These are phyloP conservation scores for Larimichthys polyactis DNA, from an alignment of 2,113 vertebrate species.

Conservation along the genomic window DNA sequence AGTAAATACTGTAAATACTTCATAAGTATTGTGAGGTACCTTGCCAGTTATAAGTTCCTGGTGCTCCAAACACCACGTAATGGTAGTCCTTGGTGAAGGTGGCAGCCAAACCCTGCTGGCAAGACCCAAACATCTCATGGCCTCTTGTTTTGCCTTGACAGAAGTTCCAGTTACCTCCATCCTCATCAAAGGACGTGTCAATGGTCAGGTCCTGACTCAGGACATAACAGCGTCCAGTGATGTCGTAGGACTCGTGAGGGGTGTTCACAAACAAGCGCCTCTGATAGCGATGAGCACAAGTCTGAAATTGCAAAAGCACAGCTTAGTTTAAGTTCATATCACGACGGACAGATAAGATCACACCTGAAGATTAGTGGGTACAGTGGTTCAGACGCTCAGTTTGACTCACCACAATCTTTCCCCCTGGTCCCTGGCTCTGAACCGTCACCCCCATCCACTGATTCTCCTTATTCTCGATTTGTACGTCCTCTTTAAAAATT, in stretches of 20 bases:
- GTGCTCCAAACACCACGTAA: slow-evolving; percentile 96
- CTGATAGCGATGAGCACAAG: slow-evolving; percentile 97
- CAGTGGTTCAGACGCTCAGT: not conserved
- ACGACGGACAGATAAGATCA: not conserved
- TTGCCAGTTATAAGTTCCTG: slow-evolving; percentile 98
- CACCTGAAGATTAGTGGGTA: not conserved
- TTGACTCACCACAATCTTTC: slow-evolving; percentile 94
- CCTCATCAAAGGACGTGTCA: slow-evolving; percentile 80
- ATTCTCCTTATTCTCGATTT: slow-evolving; percentile 91
- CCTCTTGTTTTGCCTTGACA: slow-evolving; percentile 90
- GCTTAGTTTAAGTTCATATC: not conserved
- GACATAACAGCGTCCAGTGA: slow-evolving; percentile 95
- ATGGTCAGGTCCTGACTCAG: slow-evolving; percentile 94
- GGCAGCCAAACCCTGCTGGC: slow-evolving; percentile 95
- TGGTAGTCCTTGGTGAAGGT: slow-evolving; percentile 95
- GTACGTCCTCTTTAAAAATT: slow-evolving; percentile 83
- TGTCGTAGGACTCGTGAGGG: slow-evolving; percentile 87
- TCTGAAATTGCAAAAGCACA: slow-evolving; percentile 80
- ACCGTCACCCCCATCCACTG: slow-evolving; percentile 99
- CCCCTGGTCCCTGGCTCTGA: slow-evolving; percentile 96
- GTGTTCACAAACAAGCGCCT: slow-evolving; percentile 87
- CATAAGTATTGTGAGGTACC: slow-evolving; percentile 77
- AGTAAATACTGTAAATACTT: not conserved
- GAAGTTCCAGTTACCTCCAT: slow-evolving; percentile 90
- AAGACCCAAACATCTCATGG: slow-evolving; percentile 93